A percentile compares a stretch with the other conserved stretches of the same genome.
phyloP scores from a whole-genome alignment of 2,888 invertebrate genomes.

The Timema podura region DNA sequence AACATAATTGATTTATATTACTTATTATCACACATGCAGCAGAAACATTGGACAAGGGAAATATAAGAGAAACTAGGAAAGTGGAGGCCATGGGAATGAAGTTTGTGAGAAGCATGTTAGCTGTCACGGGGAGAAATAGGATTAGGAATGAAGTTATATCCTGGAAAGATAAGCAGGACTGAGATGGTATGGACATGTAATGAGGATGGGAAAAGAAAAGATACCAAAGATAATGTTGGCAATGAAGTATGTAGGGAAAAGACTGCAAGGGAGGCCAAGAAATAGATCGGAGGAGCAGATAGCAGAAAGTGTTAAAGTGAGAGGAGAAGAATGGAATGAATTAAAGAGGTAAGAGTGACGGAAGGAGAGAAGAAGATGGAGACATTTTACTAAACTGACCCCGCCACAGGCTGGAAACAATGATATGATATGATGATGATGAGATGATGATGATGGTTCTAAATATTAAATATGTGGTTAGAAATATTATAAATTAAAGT shows the following conservation, averaged over 20 bases:
- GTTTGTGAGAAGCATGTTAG: too few species aligned
- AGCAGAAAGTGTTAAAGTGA: too few species aligned
- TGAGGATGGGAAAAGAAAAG: background rate
- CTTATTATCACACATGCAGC: too few species aligned
- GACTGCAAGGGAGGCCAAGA: background rate
- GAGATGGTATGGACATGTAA: too few species aligned
- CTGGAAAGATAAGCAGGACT: too few species aligned
- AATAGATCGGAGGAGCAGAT: background rate
- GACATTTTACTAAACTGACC: background rate
- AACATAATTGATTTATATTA: too few species aligned
- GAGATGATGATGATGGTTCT: background rate
- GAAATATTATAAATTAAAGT: background rate
- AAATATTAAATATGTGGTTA: background rate
- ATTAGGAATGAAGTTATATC: too few species aligned
- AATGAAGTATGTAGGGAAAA: background rate
- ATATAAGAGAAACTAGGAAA: too few species aligned
- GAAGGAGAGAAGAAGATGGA: background rate
- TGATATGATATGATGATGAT: background rate
- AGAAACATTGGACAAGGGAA: too few species aligned
- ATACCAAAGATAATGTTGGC: background rate
- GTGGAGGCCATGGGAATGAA: too few species aligned
- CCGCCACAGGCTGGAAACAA: background rate
- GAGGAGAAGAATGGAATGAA: background rate
- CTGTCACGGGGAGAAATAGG: too few species aligned
- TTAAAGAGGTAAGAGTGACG: background rate